Evolutionary conservation across 1,140 invertebrate genomes (phyloP), one percentile per base, ranked within the genome.

Genomic region (Tigriopus japonicus): DNA sequence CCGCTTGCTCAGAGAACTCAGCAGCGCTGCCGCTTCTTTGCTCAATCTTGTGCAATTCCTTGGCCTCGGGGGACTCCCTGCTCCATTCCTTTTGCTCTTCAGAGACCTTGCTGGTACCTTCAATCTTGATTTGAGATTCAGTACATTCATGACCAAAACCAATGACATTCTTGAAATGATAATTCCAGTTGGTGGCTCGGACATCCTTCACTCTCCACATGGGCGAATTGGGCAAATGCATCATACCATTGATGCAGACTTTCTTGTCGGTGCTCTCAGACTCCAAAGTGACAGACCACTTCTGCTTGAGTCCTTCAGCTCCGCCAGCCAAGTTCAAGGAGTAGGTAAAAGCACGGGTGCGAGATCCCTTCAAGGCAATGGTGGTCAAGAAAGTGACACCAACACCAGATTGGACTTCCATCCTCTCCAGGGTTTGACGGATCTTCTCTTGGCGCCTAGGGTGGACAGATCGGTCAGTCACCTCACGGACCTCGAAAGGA

Each of bases 231-330:
- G 59, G 59, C 10, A 19, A 13, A 15, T 42, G 15, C 1, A 42
- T 7, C 12, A 28, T 54, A n/a, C 59, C 59, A 6, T 61, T 40
- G 13, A 61, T 19, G 12, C 45, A 53, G 15, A 61, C 53, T 21
- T 61, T 54, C 7, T 56, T 15, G 9, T 24, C n/a, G 52, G 17
- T 61, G 13, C 2, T 14, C 40, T 58, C 55, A 24, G 49, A 24
- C 45, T 61, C 59, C 13, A 60, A 35, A 40, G 15, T 28, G 19
- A 60, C 14, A 24, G 52, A 17, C 59, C 59, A 61, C n/a, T 54
- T 58, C 10, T 14, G 40, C 13, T 42, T 23, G 13, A 58, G 12
- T 21, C 21, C 21, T 21, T 49, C 45, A 21, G 45, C 45, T 40
- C 55, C 55, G 2, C n/a, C 23, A 14, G 15, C 55, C 17, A 58